A percentile compares a stretch with the other conserved stretches of the same genome.
phyloP scores from a whole-genome alignment of 2,113 vertebrate species.

The Tragelaphus strepsiceros region DNA sequence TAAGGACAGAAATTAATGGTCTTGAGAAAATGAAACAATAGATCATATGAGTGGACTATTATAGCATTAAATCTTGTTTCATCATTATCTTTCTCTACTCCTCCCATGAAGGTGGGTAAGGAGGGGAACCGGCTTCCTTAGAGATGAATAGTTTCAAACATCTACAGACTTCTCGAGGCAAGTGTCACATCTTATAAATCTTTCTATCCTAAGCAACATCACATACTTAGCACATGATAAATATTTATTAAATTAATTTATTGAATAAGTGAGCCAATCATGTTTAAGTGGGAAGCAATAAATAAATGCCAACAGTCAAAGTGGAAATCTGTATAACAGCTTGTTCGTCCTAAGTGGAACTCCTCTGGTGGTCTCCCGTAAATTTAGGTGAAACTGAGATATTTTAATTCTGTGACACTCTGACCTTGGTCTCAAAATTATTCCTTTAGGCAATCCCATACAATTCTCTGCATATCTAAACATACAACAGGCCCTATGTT shows the following conservation, averaged over 20 bases:
- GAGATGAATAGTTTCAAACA: background rate
- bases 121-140: background rate
- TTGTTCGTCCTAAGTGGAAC: background rate
- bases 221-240: background rate
- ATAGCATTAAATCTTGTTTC: background rate
- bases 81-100: background rate
- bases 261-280: background rate
- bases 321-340: background rate
- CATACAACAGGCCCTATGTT: background rate
- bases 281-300: background rate
- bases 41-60: background rate
- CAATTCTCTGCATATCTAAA: slow-evolving; percentile 4
- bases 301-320: slow-evolving; percentile 7
- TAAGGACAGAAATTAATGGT: background rate
- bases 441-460: slow-evolving; percentile 14
- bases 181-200: background rate
- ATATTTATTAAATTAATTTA: background rate
- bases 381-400: background rate
- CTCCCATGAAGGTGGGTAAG: background rate
- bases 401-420: slow-evolving; percentile 9
- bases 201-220: background rate
- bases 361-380: background rate
- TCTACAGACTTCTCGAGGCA: background rate
- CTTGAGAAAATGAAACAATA: background rate
- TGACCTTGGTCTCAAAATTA: background rate